Base-by-base conservation (phyloP, 2,113 vertebrate genomes). In the Sitta europaea region DNA sequence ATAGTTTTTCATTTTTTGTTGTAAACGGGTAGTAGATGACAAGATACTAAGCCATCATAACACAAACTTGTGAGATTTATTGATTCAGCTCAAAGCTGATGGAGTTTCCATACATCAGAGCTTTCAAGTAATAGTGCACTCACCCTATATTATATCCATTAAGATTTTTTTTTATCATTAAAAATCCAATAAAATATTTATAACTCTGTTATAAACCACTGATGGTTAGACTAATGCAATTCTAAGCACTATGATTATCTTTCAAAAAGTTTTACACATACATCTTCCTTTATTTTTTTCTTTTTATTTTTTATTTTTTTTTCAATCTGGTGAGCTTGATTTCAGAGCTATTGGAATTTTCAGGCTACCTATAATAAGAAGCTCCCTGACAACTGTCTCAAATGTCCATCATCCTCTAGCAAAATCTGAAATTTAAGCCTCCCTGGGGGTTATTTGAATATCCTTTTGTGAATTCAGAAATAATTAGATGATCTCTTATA, bases 171-270 rank as follows among this genome's bases (percentile, higher is more conserved):
- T 90, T 92, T 82, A 55, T 97, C 96, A 97, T 98, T 98, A 97
- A 97, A 98, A 97, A 96, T 97, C 89, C 95, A 98, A 95, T 98
- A 96, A 98, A 98, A 97, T 98, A 98, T 98, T 97, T 98, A 97
- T 97, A 95, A 95, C 85, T 96, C 75, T 92, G 96, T 96, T 96
- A 94, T 86, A 97, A 97, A 97, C 63, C 91, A 59, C 89, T 94
- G 53, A 96, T 95, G 94, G 65, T 63, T 85, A 96, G 91, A 92
- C 82, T 90, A 97, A 97, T 94, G 95, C 76, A 98, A 94, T 96
- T 92, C 71, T 94, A 95, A 91, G 71, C 70, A 74, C 43, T 96
- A 40, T 94, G 78, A 90, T 95, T 97, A 95, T 92, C 90, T 80
- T 94, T 90, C 55, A 88, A 19, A 88, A 93, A 76, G 77, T 89